Evolutionary conservation across 1,140 invertebrate genomes (phyloP).

Genomic region (Uloborus diversus): DNA sequence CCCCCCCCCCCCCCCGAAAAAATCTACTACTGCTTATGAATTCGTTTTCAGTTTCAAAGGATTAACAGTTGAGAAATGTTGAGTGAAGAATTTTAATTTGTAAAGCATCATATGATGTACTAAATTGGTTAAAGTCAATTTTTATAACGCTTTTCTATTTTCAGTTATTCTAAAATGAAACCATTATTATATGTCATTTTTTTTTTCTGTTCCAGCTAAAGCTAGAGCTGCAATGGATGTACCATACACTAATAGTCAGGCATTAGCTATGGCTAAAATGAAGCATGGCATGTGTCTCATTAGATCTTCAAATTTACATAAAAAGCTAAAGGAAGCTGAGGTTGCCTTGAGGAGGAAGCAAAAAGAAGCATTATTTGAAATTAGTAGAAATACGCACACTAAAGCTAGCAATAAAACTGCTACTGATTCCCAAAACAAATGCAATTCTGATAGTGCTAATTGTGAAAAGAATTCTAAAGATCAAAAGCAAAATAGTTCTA

Average conservation of each 20-base stretch:
- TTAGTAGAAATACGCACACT: background rate
- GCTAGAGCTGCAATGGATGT: conserved; percentile 91
- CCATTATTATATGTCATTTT: background rate
- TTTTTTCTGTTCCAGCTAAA: conserved; percentile 62
- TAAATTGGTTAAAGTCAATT: too few relatives aligned
- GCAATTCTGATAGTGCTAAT: background rate
- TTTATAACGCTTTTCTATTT: too few relatives aligned
- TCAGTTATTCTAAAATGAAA: too few relatives aligned
- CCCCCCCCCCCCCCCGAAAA: too few relatives aligned
- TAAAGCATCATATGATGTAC: too few relatives aligned
- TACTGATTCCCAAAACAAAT: background rate
- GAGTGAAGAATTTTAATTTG: too few relatives aligned
- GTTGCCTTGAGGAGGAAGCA: conserved; percentile 53
- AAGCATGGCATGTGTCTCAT: conserved; percentile 94
- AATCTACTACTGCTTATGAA: too few relatives aligned
- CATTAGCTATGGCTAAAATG: conserved; percentile 86
- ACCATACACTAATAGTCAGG: conserved; percentile 89
- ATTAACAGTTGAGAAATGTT: too few relatives aligned
- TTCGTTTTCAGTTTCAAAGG: too few relatives aligned
- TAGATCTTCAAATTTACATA: conserved; percentile 84
- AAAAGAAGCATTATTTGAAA: conserved; percentile 35
- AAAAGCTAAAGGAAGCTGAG: conserved; percentile 70
- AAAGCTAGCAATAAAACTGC: background rate
- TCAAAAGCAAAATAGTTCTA: background rate
- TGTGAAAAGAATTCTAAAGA: background rate